Evolutionary conservation across 2,797 vertebrate genomes (phyloP).

Genomic region (Taeniopygia guttata): DNA sequence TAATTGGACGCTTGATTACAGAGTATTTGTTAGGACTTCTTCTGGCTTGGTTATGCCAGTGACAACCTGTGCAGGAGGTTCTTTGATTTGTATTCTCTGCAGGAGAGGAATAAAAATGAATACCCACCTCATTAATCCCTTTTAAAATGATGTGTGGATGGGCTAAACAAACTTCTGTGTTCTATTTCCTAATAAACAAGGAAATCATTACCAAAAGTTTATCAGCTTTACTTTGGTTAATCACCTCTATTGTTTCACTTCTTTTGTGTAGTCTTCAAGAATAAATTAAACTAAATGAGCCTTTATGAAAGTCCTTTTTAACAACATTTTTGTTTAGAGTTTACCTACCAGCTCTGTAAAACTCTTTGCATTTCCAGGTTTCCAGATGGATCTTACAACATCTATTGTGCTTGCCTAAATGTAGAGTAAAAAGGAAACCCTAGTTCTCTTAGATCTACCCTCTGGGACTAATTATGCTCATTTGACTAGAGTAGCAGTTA

Average conservation of each 20-base stretch:
- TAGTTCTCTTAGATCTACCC: conserved; percentile 70
- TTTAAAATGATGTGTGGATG: conserved; percentile 18
- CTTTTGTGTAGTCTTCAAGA: background rate
- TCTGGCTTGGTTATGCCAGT: background rate
- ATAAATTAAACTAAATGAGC: conserved; percentile 38
- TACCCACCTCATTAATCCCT: background rate
- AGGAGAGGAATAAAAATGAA: background rate
- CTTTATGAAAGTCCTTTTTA: background rate
- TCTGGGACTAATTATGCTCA: conserved; percentile 79
- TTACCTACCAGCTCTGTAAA: conserved; percentile 21
- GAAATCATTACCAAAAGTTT: conserved; percentile 54
- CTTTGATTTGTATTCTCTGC: background rate
- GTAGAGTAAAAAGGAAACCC: conserved; percentile 69
- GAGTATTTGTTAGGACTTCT: background rate
- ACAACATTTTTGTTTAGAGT: conserved; percentile 39
- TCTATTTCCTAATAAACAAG: conserved; percentile 60
- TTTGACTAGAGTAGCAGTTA: conserved; percentile 76
- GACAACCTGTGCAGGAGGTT: background rate
- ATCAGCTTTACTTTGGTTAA: conserved; percentile 59
- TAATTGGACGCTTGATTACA: background rate
- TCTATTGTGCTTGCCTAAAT: conserved; percentile 68
- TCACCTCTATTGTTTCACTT: conserved; percentile 42
- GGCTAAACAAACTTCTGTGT: conserved; percentile 31
- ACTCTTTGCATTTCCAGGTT: conserved; percentile 39
- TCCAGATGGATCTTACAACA: conserved; percentile 33